Evolutionary conservation across 2,113 vertebrate genomes (phyloP).

Genomic region (Notothenia rossii): DNA sequence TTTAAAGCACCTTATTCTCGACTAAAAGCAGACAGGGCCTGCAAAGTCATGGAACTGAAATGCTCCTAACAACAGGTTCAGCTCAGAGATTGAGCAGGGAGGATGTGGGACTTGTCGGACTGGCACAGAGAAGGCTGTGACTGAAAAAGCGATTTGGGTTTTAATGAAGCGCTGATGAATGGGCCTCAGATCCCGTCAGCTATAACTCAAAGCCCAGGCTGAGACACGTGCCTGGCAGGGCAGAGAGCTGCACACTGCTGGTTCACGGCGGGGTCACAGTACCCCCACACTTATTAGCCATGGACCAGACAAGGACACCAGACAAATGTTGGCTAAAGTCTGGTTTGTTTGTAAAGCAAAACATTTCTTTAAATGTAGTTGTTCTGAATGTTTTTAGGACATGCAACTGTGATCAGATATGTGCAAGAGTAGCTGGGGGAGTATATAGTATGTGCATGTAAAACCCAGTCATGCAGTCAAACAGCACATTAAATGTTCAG

Average conservation of each 20-base stretch:
- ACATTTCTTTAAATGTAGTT: background rate
- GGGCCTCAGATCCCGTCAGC: conserved; percentile 57
- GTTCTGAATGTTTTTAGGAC: background rate
- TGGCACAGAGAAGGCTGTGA: conserved; percentile 53
- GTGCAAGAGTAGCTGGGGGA: background rate
- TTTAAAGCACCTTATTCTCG: conserved; percentile 53
- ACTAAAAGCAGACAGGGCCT: conserved; percentile 28
- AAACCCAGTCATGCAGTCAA: conserved; percentile 58
- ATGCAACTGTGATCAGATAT: conserved; percentile 1
- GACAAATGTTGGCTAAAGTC: conserved; percentile 29
- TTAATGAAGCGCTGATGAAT: conserved; percentile 80
- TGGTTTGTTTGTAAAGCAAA: conserved; percentile 18
- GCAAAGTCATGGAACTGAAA: conserved; percentile 28
- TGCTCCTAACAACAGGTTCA: conserved; percentile 50
- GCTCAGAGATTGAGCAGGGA: conserved; percentile 49
- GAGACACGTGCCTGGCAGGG: conserved; percentile 63
- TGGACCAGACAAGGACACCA: conserved; percentile 10
- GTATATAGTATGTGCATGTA: conserved; percentile 29
- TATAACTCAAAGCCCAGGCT: conserved; percentile 72
- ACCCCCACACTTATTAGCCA: conserved; percentile 21
- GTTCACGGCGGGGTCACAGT: conserved; percentile 59
- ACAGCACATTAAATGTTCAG: conserved; percentile 53
- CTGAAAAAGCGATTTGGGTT: conserved; percentile 75
- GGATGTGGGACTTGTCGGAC: conserved; percentile 59
- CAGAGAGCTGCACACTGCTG: conserved; percentile 54